These are phyloP conservation scores for Heliconius nattereri DNA, from an alignment of 1,140 invertebrate species.

Conservation along the genomic window DNA sequence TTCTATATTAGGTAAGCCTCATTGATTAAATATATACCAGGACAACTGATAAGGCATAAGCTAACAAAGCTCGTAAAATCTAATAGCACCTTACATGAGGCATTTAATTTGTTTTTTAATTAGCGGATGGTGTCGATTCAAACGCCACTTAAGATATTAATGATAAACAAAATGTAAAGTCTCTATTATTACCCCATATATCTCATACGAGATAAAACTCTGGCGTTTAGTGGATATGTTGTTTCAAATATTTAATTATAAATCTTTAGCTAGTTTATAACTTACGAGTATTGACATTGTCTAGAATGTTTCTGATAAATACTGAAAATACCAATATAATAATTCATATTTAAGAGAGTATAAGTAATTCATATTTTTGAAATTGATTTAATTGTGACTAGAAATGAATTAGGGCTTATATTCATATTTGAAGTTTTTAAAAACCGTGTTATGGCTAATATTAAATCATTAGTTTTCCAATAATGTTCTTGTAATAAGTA, in stretches of 20 bases:
- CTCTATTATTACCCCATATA: slow-evolving; percentile 36
- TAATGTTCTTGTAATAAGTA: not conserved
- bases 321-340: not conserved
- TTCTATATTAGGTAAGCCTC: not conserved
- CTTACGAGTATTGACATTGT: not conserved
- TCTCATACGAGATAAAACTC: slow-evolving; percentile 27
- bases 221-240: slow-evolving; percentile 1
- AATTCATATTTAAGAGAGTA: no score
- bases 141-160: slow-evolving; percentile 38
- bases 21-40: not conserved
- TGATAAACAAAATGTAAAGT: slow-evolving; percentile 29
- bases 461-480: not conserved
- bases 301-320: not conserved
- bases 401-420: no score
- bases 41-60: slow-evolving; percentile 9
- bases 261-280: not conserved
- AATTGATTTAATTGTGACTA: no score
- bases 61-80: slow-evolving; percentile 64
- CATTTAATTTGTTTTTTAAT: slow-evolving; percentile 70
- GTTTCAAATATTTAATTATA: slow-evolving; percentile 8
- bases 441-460: not conserved
- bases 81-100: slow-evolving; percentile 60
- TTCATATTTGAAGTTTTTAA: no score
- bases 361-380: no score
- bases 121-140: slow-evolving; percentile 46